Evolutionary conservation across 2,888 invertebrate species (phyloP).

Genomic region (Epinotia demarniana): DNA sequence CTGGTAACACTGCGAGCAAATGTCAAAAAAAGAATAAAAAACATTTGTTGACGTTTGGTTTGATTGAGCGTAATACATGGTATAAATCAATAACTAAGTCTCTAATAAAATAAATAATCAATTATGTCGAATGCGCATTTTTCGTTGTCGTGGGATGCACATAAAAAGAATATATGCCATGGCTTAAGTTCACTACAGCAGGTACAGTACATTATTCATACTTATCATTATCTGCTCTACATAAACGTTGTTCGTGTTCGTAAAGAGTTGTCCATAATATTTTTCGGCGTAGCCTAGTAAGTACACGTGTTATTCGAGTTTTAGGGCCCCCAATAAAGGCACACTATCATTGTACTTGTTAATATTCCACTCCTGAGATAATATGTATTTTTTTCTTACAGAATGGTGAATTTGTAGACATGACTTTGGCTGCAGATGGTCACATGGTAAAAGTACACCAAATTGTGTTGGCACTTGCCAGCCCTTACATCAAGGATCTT

Average conservation of each 20-base stretch:
- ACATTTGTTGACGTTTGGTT: neutral
- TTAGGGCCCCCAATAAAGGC: neutral
- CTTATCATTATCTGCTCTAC: neutral
- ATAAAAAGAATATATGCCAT: conserved; percentile 47
- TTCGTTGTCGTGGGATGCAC: conserved; percentile 48
- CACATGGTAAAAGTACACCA: conserved; percentile 79
- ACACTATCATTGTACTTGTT: neutral
- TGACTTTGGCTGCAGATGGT: conserved; percentile 80
- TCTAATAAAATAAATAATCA: conserved; percentile 41
- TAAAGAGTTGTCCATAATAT: neutral
- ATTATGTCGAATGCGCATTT: conserved; percentile 46
- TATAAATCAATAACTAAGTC: conserved; percentile 39
- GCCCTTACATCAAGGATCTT: conserved; percentile 76
- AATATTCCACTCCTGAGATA: neutral
- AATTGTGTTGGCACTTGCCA: conserved; percentile 74
- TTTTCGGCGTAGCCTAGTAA: neutral
- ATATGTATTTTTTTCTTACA: conserved; percentile 51
- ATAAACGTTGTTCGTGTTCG: conserved; percentile 31
- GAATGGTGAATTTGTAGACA: conserved; percentile 81
- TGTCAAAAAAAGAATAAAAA: neutral
- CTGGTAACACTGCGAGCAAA: neutral
- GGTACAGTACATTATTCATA: conserved; percentile 25
- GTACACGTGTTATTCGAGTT: neutral
- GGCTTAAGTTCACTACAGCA: conserved; percentile 45
- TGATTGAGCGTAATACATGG: neutral